Base-by-base conservation (phyloP, 2,113 vertebrate species). In the Colaptes auratus region DNA sequence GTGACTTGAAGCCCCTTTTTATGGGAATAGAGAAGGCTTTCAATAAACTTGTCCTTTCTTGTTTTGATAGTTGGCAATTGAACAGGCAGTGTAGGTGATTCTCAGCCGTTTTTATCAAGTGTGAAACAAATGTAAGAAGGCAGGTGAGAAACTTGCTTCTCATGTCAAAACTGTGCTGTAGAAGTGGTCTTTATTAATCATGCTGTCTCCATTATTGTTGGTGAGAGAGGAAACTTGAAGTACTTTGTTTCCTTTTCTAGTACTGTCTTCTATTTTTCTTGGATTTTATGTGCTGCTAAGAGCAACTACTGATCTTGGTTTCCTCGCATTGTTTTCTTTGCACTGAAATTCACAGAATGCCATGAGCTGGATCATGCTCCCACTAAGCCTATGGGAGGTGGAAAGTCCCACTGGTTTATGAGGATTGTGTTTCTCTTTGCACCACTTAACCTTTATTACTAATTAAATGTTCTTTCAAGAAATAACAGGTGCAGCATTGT, bases 41-140 rank as follows among this genome's bases (percentile, higher is more conserved):
- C 28, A 92, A 66, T 44, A 65, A 86, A 86, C 96, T 30, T 97
- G 96, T 86, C 61, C 33, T 78, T 91, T 97, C 97, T 96, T 97
- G 97, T 97, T 96, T 67, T 92, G 56, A 89, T 79, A 83, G 65
- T 8, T 96, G 95, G 92, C 95, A 96, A n/a, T 75, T 2, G 5
- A 93, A 76, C 81, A 93, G 92, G 50, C 67, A 24, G 58, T n/a
- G 5, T 28, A 73, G 92, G 75, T 69, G 72, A 64, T 93, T 96
- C 93, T 16, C 55, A 65, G 33, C 83, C 73, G 21, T 87, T 95
- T 93, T 88, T 66, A 91, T 83, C 82, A 93, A 70, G 46, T 67
- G 17, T 88, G 86, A 96, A 92, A 87, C 91, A 91, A 92, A 89
- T 36, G 14, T 71, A 92, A 77, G 74, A 91, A 88, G 79, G 39